Evolutionary conservation across 1,140 invertebrate species (phyloP), one percentile per base, ranked within the genome.

Genomic region (Trigoniulus corallinus): DNA sequence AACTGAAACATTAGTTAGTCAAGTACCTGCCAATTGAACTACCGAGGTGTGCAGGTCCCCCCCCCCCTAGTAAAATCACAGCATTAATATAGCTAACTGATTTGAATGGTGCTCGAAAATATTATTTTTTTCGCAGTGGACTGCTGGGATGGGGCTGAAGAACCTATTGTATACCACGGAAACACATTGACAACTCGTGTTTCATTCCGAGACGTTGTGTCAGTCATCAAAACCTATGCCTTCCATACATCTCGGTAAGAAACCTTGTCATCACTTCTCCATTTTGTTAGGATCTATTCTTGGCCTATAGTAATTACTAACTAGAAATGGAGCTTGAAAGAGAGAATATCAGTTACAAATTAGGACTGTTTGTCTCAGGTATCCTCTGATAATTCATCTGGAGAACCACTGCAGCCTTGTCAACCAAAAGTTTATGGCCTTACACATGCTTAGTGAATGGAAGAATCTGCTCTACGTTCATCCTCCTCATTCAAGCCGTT

Each of bases 141-240:
- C 59, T 66, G 74, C 39, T 79, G 76, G 75, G 75, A 77, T 56
- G 74, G 73, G 1, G 66, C 68, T 18, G 68, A 73, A 21, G 72
- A 73, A 50, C 56, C 75, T 74, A 60, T 67, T 49, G 66, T 72
- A 44, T 77, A 69, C 57, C 74, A 77, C 56, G 75, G 75, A 21
- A 70, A 74, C 55, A 78, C 76, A 7, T 59, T 75, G 12, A 77
- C 75, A 1, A 70, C 68, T 37, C 74, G 74, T 58, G 67, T 79
- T 25, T 60, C 67, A 48, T 69, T 79, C 53, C 56, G 64, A 44
- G 70, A 73, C 56, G 75, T 75, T 2, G 58, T 79, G 15, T 63
- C 68, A 56, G 66, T 70, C 18, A 76, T 79, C 49, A 65, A 65
- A 52, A 68, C 72, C 47, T 70, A 73, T 59, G 74, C 76, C 25